Conservation (phyloP, 2,888 invertebrate genomes). For the Formica aserva region DNA sequence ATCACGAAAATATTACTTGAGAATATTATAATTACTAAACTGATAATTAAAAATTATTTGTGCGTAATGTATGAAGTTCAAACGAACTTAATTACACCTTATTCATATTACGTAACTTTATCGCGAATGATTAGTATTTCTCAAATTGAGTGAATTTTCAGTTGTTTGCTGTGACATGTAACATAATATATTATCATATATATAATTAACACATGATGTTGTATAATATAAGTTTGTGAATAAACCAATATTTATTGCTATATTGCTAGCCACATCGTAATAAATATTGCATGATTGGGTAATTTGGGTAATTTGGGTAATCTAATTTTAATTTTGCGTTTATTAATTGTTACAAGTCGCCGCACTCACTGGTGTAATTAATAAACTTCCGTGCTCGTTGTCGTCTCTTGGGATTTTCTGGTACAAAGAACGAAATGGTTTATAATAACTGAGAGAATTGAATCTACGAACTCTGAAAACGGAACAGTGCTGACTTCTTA, state of each 20-base stretch:
- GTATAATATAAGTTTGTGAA: not conserved
- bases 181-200: slow-evolving; percentile 14
- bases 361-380: slow-evolving; percentile 23
- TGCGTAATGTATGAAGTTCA: not conserved
- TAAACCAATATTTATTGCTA: slow-evolving; percentile 13
- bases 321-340: slow-evolving; percentile 8
- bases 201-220: slow-evolving; percentile 7
- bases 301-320: no score
- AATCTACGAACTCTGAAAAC: slow-evolving; percentile 40
- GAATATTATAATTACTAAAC: not conserved
- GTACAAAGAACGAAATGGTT: slow-evolving; percentile 29
- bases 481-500: slow-evolving; percentile 14
- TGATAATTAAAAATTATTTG: slow-evolving; percentile 43
- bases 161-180: not conserved
- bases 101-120: not conserved
- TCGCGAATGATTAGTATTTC: not conserved
- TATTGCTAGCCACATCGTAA: not conserved
- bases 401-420: slow-evolving; percentile 24
- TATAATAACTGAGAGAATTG: slow-evolving; percentile 32
- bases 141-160: slow-evolving; percentile 5
- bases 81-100: not conserved
- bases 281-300: not conserved
- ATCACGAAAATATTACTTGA: not conserved
- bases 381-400: slow-evolving; percentile 22
- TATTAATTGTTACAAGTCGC: slow-evolving; percentile 40